Base-by-base conservation (phyloP, 2,113 vertebrate genomes). In the Rhinogobius similis region DNA sequence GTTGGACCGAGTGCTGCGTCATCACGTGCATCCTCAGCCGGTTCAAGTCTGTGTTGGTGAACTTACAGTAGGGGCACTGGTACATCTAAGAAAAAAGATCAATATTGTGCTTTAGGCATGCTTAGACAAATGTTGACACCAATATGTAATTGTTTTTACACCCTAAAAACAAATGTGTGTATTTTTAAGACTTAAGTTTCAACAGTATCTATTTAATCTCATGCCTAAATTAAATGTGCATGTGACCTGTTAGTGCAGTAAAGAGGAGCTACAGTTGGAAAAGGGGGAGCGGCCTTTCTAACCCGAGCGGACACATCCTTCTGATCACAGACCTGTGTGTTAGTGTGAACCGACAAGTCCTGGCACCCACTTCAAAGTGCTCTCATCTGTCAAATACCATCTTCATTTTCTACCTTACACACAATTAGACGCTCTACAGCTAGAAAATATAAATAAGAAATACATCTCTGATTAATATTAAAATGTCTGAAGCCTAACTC, bases 1-100 rank as follows among this genome's bases (percentile, higher is more conserved):
- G 97, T 91, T 99, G 98, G 82, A 99, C 96, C 0, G 98, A 99
- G 90, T 99, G 98, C 92, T 99, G 98, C 0, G 95, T 98, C 96
- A 99, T 97, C 91, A 97, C 96, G 1, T 99, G 98, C 88, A 98
- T 97, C 83, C 97, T 95, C 75, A 99, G 94, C 27, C 98, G 94
- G 76, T 98, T 99, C 91, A 98, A 92, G 2, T 99, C 98, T 0
- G 94, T 91, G 78, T 96, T 99, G 87, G 95, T 95, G 90, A 99
- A 99, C 90, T 98, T 99, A 94, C 98, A 99, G 48, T 99, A 99
- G 0, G 97, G 97, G 82, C 97, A 99, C 94, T 99, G 98, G 92
- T 94, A 99, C 93, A 97, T 94, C 97, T 98, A 93, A 20, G 64
- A 66, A 6, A 74, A 63, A 78, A 48, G 58, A 41, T 41, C 5